Base-by-base conservation (phyloP, 2,888 invertebrate species). In the Busseola fusca region DNA sequence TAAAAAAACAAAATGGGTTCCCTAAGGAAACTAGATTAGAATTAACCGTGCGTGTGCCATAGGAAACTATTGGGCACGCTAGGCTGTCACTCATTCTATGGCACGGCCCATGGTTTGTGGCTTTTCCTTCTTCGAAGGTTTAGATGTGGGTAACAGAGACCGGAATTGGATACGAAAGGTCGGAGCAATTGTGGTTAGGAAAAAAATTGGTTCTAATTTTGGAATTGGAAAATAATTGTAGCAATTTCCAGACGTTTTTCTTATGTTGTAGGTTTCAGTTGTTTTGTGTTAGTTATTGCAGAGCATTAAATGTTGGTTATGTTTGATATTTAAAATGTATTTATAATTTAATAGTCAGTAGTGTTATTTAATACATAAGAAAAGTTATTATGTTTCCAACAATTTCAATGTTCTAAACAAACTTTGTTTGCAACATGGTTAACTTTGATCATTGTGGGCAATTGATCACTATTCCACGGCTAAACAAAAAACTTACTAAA, bases 61-160 rank as follows among this genome's bases (percentile, higher is more conserved):
- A 57, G 62, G n/a, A 69, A 80, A 76, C 74, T 75, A 75, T 84
- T 78, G 72, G 67, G 65, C 77, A 84, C 82, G 85, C 86, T 67
- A 85, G 18, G 18, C 75, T 80, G 82, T 80, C 86, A 78, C 64
- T 78, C 84, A 73, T 30, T 60, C 57, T 60, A 58, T 62, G 66
- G 64, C 58, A 74, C 72, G 57, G 50, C 27, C 82, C 37, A 62
- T 68, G 79, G 66, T 40, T 72, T 80, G 79, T 50, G 79, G 79
- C 69, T 79, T 69, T 64, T 56, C 73, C 69, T 72, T 62, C 74
- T 52, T 62, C 60, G 63, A 37, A 68, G 70, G 57, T 50, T 69
- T 64, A 42, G 69, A 59, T 78, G 62, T 64, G 64, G 64, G 69
- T 69, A 78, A 34, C 54, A 67, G 34, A 58, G 63, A 69, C 56